Percentiles rank a stretch among this genome's conserved stretches.
phyloP scores from a whole-genome alignment of 2,797 vertebrate species.

The Selene dorsalis region DNA sequence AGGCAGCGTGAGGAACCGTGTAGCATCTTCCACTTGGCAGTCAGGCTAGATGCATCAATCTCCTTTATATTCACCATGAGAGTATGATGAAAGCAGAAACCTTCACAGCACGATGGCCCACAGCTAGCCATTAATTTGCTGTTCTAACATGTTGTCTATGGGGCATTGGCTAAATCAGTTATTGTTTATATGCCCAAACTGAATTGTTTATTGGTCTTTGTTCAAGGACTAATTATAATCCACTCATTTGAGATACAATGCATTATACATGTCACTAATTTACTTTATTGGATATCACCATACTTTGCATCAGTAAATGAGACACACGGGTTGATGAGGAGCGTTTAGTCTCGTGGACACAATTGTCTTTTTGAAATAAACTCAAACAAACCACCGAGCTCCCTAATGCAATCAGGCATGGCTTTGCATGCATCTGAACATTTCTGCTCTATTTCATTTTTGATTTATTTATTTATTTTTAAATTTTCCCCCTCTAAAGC shows the following conservation, averaged over 20 bases:
- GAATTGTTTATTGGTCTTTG: slow-evolving; percentile 52
- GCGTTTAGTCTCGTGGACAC: not conserved
- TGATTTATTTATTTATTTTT: slow-evolving; percentile 38
- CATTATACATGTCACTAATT: slow-evolving; percentile 61
- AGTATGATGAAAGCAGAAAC: slow-evolving; percentile 37
- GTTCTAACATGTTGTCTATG: slow-evolving; percentile 46
- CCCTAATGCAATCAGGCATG: slow-evolving; percentile 46
- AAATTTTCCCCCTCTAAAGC: slow-evolving; percentile 27
- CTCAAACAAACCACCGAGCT: slow-evolving; percentile 25
- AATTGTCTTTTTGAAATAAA: slow-evolving; percentile 2
- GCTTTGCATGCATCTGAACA: slow-evolving; percentile 56
- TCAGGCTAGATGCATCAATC: slow-evolving; percentile 31
- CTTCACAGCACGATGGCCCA: slow-evolving; percentile 20
- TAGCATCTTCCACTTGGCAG: not conserved
- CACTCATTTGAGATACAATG: slow-evolving; percentile 65
- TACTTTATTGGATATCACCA: slow-evolving; percentile 42
- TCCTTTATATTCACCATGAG: slow-evolving; percentile 29
- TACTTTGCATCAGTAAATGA: slow-evolving; percentile 48
- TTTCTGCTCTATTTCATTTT: slow-evolving; percentile 72
- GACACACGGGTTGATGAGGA: slow-evolving; percentile 32
- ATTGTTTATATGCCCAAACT: slow-evolving; percentile 55
- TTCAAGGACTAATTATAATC: slow-evolving; percentile 55
- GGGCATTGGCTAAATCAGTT: slow-evolving; percentile 43
- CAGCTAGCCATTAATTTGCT: slow-evolving; percentile 54
- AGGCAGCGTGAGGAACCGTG: not conserved